phyloP scores from a whole-genome alignment of 2,888 invertebrate species.

The Rosalia funebris region DNA sequence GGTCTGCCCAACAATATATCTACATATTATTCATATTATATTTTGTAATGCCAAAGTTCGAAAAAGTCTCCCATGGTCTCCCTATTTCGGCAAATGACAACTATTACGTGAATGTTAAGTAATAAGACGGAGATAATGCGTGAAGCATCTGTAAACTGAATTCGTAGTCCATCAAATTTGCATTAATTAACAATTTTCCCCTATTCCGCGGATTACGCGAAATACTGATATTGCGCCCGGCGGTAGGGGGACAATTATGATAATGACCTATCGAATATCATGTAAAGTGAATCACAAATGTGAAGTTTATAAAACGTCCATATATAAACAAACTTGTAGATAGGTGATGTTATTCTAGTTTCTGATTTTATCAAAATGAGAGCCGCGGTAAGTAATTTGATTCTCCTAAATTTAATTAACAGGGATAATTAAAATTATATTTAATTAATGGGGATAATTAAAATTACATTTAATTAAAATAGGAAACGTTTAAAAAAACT shows the following conservation, averaged over 20 bases:
- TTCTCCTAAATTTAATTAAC: no score
- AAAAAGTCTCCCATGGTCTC: neutral
- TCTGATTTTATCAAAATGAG: neutral
- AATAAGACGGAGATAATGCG: neutral
- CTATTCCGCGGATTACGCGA: neutral
- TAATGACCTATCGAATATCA: slow-evolving; percentile 1
- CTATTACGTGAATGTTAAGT: neutral
- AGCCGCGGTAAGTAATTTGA: neutral
- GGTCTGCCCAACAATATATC: no score
- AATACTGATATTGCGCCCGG: neutral
- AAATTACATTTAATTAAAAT: no score
- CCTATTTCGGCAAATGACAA: neutral
- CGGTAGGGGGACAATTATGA: neutral
- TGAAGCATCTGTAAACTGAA: neutral
- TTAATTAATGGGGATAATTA: no score
- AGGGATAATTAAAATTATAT: no score
- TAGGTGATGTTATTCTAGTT: neutral
- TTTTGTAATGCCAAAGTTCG: neutral
- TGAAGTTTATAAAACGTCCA: neutral
- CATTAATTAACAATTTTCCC: neutral
- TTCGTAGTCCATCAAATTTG: neutral
- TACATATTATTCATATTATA: neutral
- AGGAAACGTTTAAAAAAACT: no score
- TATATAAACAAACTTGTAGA: neutral
- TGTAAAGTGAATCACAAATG: neutral